Conservation (phyloP, 2,113 vertebrate genomes). For the Synchiropus splendidus region DNA sequence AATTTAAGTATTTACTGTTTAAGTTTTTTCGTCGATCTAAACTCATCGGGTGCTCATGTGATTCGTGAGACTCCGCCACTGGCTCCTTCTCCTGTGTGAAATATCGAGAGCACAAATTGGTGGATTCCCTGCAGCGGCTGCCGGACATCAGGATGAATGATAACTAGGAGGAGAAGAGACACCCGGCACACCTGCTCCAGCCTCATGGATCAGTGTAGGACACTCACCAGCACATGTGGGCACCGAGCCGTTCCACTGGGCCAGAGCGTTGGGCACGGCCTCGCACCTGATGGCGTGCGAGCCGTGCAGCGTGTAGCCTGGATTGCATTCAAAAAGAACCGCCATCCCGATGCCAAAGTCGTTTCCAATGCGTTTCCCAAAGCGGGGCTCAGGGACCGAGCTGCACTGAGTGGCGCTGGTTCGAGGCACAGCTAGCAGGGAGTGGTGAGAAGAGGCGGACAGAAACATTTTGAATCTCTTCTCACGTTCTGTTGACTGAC, state of each 20-base stretch:
- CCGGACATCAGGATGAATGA: too few relatives aligned
- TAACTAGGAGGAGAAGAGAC: too few relatives aligned
- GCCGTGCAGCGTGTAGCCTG: slow-evolving; percentile 88
- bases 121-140: too few relatives aligned
- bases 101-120: too few relatives aligned
- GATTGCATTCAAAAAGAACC: slow-evolving; percentile 92
- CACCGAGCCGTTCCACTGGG: slow-evolving; percentile 96
- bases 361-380: slow-evolving; percentile 90
- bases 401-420: slow-evolving; percentile 93
- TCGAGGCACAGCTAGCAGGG: slow-evolving; percentile 82
- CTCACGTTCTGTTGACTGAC: slow-evolving; percentile 35
- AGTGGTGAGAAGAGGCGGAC: slow-evolving; percentile 12
- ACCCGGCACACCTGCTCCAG: too few relatives aligned
- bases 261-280: slow-evolving; percentile 85
- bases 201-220: not conserved
- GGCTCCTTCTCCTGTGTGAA: too few relatives aligned
- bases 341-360: slow-evolving; percentile 87
- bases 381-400: slow-evolving; percentile 93
- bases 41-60: too few relatives aligned
- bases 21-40: too few relatives aligned
- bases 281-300: slow-evolving; percentile 88
- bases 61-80: too few relatives aligned
- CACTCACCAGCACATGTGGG: slow-evolving; percentile 89
- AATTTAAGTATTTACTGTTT: too few relatives aligned
- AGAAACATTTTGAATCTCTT: slow-evolving; percentile 28